Evolutionary conservation across 35 echinoderm and acorn worm genomes (phyloP).

Genomic region (Strongylocentrotus purpuratus): DNA sequence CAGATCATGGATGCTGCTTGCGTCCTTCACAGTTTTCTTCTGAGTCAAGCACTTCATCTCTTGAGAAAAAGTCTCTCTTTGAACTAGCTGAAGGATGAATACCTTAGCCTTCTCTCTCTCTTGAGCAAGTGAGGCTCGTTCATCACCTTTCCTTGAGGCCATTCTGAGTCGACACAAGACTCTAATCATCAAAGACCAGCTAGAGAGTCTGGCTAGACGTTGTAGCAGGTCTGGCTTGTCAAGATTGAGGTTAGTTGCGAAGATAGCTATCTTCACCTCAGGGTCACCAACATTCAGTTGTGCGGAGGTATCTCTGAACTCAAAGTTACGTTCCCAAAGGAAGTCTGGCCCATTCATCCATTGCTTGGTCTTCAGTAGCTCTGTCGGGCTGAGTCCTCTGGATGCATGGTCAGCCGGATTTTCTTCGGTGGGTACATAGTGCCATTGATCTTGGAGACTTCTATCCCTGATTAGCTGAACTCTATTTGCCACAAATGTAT

Average conservation of each 20-base stretch:
- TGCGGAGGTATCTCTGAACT: not conserved
- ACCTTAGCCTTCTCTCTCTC: not conserved
- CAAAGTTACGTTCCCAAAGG: conserved; percentile 13
- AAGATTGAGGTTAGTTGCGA: not conserved
- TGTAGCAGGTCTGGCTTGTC: not conserved
- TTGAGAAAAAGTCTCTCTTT: not conserved
- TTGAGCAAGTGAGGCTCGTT: not conserved
- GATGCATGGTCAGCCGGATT: conserved; percentile 75
- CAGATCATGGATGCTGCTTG: conserved; percentile 8
- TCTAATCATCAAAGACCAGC: conserved; percentile 48
- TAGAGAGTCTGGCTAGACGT: conserved; percentile 29
- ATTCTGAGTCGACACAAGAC: not conserved
- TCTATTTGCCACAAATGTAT: conserved; percentile 74
- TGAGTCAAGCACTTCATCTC: not conserved
- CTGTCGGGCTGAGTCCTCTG: conserved; percentile 55
- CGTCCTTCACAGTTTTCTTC: conserved; percentile 34
- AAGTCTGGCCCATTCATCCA: conserved; percentile 73
- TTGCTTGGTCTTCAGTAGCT: not conserved
- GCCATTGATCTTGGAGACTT: conserved; percentile 62
- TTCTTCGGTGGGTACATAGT: conserved; percentile 56
- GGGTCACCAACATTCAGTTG: conserved; percentile 5
- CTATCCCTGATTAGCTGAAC: conserved; percentile 66
- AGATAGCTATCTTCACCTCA: not conserved
- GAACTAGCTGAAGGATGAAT: not conserved
- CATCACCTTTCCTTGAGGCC: not conserved